A percentile compares a stretch with the other conserved stretches of the same genome.
These are phyloP conservation scores for Hypomecis atomaria DNA, from an alignment of 2,888 invertebrate species.

Conservation along the genomic window DNA sequence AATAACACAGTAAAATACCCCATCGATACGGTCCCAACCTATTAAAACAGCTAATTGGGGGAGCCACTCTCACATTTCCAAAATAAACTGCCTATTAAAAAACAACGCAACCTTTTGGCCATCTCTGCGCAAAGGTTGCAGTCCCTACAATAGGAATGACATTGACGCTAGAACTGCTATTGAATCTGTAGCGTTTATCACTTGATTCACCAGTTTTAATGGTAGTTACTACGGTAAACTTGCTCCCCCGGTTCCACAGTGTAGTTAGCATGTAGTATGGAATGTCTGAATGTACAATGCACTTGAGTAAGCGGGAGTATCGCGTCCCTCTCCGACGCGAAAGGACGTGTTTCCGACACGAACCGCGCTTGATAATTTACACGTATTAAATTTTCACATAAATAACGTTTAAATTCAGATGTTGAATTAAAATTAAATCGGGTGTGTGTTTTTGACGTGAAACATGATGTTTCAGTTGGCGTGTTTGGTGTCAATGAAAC, in stretches of 20 bases:
- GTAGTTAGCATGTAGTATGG: conserved; percentile 2
- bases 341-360: conserved; percentile 4
- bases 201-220: conserved; percentile 11
- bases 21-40: neutral
- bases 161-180: conserved; percentile 2
- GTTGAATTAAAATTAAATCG: neutral
- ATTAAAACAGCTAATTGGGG: no score
- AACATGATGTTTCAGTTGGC: neutral
- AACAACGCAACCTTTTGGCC: no score
- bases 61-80: neutral
- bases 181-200: conserved; percentile 12
- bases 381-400: neutral
- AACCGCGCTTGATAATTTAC: neutral
- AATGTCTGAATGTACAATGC: conserved; percentile 14
- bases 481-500: neutral
- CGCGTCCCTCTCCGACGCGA: conserved; percentile 10
- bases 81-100: no score
- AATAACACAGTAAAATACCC: conserved; percentile 21
- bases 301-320: conserved; percentile 6
- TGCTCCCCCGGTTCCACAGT: conserved; percentile 14
- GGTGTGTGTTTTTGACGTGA: neutral
- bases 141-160: conserved; percentile 1
- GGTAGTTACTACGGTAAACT: conserved; percentile 7
- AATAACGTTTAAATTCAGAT: neutral
- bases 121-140: no score